Base-by-base conservation (phyloP, 2,888 invertebrate genomes). In the Andrena bucephala region DNA sequence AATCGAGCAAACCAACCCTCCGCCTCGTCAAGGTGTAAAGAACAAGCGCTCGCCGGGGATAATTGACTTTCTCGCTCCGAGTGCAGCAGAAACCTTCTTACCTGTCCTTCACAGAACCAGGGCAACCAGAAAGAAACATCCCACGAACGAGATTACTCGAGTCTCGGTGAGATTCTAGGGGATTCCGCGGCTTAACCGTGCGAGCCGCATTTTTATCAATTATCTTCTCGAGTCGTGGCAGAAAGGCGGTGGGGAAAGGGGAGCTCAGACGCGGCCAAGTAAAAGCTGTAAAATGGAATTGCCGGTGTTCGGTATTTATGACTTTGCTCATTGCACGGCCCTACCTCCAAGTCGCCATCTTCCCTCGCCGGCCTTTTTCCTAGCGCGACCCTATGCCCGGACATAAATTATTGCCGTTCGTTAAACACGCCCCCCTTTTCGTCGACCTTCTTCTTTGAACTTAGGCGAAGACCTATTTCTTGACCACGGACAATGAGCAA, bases 401-500 rank as follows among this genome's bases (percentile, higher is more conserved):
- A 60, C 78, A 85, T 87, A 87, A 87, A 87, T 87, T 87, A 85
- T 85, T 85, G 87, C 63, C 57, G 50, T 77, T 82, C 87, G 80
- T 83, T 86, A 80, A 81, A 85, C 50, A 63, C 77, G 13, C 31
- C 24, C 20, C 24, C 13, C 31, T 42, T 63, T 67, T 74, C 65
- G 69, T 36, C 54, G 66, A 63, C 59, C 67, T 75, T 77, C 59
- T 72, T 83, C 77, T 69, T 82, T 66, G 33, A 62, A 82, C 71
- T 68, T 27, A 48, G 66, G 33, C 29, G 33, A 16, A 24, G 70
- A 71, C 33, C 31, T 59, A n/a, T 31, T 54, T 75, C 72, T 59
- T 33, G 27, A 60, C 27, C 27, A 16, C 63, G 24, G 13, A 24
- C 29, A 54, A 42, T 33, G 67, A 16, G 31, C 16, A 36, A 42